Evolutionary conservation across 2,888 invertebrate species (phyloP).

Genomic region (Hanleya hanleyi): DNA sequence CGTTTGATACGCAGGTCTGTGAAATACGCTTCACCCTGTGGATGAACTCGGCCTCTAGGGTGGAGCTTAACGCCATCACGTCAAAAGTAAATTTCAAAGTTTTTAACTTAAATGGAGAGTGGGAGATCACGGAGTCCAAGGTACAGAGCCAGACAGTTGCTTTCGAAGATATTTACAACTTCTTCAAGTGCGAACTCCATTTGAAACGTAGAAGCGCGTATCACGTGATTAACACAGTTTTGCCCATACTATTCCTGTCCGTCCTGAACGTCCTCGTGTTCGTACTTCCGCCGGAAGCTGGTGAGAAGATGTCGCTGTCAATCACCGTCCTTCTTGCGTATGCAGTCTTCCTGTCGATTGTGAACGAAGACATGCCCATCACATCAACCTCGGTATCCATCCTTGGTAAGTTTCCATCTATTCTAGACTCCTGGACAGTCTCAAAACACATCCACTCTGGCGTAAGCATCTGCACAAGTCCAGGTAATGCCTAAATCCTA

Average conservation of each 20-base stretch:
- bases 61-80: not conserved
- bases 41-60: not conserved
- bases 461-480: too few species aligned
- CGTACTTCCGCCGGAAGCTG: conserved; percentile 11
- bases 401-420: too few species aligned
- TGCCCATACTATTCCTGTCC: not conserved
- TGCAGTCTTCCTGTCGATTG: conserved; percentile 1
- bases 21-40: not conserved
- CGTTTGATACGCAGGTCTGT: not conserved
- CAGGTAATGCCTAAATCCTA: too few species aligned
- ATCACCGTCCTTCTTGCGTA: not conserved
- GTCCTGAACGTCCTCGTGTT: conserved; percentile 3
- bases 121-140: not conserved
- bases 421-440: too few species aligned
- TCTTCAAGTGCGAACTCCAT: not conserved
- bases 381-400: not conserved
- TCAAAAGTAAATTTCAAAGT: not conserved
- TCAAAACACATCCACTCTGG: too few species aligned
- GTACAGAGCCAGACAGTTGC: not conserved
- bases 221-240: conserved; percentile 3
- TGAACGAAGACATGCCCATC: not conserved
- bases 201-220: not conserved
- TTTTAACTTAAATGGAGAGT: not conserved
- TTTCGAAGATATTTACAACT: not conserved
- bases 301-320: conserved; percentile 1